Conservation (phyloP, 2,888 invertebrate species). For the Coenonympha arcania region DNA sequence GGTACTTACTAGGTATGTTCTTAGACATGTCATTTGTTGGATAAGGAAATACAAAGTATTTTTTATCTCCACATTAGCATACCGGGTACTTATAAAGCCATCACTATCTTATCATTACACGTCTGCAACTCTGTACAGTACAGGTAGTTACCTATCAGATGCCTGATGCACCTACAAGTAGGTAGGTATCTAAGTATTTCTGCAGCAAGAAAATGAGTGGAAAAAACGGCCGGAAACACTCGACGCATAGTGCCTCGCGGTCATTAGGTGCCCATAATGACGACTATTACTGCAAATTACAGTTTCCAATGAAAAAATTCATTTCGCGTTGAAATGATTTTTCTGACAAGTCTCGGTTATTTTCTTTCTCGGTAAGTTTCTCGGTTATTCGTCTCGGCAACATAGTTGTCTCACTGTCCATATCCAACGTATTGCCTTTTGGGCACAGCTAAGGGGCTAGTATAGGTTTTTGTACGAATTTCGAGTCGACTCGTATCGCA, state of each 20-base stretch:
- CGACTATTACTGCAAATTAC: slow-evolving; percentile 25
- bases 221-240: slow-evolving; percentile 25
- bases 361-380: no score
- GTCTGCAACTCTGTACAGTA: slow-evolving; percentile 24
- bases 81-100: slow-evolving; percentile 22
- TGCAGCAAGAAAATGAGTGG: slow-evolving; percentile 21
- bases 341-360: not conserved
- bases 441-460: no score
- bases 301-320: slow-evolving; percentile 14
- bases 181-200: slow-evolving; percentile 6
- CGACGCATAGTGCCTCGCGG: slow-evolving; percentile 22
- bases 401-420: not conserved
- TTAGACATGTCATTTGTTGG: no score
- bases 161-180: slow-evolving; percentile 9
- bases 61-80: not conserved
- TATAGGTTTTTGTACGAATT: no score
- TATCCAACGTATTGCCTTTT: no score
- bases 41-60: not conserved
- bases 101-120: slow-evolving; percentile 22
- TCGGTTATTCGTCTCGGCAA: not conserved
- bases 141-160: no score
- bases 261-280: slow-evolving; percentile 26
- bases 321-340: slow-evolving; percentile 7
- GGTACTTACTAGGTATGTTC: no score
- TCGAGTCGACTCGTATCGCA: no score